Evolutionary conservation across 1,140 invertebrate species (phyloP).

Genomic region (Heliconius himera): DNA sequence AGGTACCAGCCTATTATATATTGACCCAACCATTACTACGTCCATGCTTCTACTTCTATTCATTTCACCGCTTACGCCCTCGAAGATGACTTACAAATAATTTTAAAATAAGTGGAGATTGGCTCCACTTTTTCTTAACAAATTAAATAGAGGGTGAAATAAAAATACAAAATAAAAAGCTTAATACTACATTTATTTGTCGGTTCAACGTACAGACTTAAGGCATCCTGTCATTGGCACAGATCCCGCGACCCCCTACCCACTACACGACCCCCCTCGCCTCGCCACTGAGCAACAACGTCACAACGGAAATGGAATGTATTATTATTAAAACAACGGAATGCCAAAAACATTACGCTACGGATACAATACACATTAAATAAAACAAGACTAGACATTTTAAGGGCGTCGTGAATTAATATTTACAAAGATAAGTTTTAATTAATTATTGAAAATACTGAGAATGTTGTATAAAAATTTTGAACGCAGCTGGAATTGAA

Average conservation of each 20-base stretch:
- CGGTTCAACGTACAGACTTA: slow-evolving; percentile 78
- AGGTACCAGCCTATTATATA: too few species aligned
- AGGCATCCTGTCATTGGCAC: slow-evolving; percentile 78
- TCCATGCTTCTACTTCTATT: too few species aligned
- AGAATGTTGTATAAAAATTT: not conserved
- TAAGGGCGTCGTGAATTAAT: slow-evolving; percentile 73
- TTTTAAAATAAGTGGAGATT: too few species aligned
- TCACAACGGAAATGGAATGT: slow-evolving; percentile 56
- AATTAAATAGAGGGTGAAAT: slow-evolving; percentile 40
- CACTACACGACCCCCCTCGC: slow-evolving; percentile 28
- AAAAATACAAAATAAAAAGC: slow-evolving; percentile 70
- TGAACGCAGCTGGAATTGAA: not conserved
- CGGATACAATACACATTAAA: slow-evolving; percentile 50
- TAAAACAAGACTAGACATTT: slow-evolving; percentile 77
- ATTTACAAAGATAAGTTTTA: slow-evolving; percentile 49
- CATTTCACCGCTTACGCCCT: too few species aligned
- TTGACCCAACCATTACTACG: too few species aligned
- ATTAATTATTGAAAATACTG: not conserved
- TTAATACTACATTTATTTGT: slow-evolving; percentile 79
- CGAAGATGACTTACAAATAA: too few species aligned
- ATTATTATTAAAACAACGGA: slow-evolving; percentile 38
- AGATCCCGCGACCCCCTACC: slow-evolving; percentile 59
- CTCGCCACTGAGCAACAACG: slow-evolving; percentile 59
- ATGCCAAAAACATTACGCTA: slow-evolving; percentile 27
- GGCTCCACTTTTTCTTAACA: too few species aligned